Evolutionary conservation across 1,140 invertebrate species (phyloP).

Genomic region (Drosophila carrolli): DNA sequence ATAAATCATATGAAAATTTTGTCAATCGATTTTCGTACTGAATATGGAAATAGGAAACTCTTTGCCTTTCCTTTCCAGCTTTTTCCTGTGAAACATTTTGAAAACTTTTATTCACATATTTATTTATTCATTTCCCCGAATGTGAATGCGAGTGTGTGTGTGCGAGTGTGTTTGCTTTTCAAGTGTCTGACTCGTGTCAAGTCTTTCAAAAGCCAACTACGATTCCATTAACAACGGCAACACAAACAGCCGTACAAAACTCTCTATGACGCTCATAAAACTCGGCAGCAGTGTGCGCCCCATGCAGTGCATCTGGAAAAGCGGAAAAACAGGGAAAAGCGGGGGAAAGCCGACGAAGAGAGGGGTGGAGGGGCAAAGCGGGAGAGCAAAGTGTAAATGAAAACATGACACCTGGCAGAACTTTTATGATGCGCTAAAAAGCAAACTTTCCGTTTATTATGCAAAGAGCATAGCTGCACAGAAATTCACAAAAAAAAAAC

Average conservation of each 20-base stretch:
- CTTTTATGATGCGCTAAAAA: constrained; percentile 73
- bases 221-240: constrained; percentile 39
- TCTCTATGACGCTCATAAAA: constrained; percentile 42
- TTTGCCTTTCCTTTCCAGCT: constrained; percentile 8
- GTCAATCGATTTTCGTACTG: constrained; percentile 39
- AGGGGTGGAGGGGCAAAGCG: constrained; percentile 3
- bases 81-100: constrained; percentile 31
- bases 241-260: constrained; percentile 19
- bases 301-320: constrained; percentile 36
- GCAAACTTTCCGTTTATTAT: constrained; percentile 69
- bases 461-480: constrained; percentile 46
- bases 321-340: constrained; percentile 4
- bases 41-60: constrained; percentile 19
- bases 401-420: constrained; percentile 79
- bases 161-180: constrained; percentile 30
- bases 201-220: constrained; percentile 41
- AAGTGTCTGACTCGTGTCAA: constrained; percentile 53
- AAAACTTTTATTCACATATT: constrained; percentile 56
- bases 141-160: constrained; percentile 8
- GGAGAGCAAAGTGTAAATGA: constrained; percentile 73
- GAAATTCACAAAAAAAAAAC: constrained; percentile 14
- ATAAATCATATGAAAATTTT: constrained; percentile 43
- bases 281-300: constrained; percentile 33
- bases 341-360: neutral
- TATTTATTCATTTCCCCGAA: constrained; percentile 32